Percentiles rank a stretch among this genome's conserved stretches.
Evolutionary conservation across 1,140 invertebrate species (phyloP).

Genomic region (Euglossa dilemma): DNA sequence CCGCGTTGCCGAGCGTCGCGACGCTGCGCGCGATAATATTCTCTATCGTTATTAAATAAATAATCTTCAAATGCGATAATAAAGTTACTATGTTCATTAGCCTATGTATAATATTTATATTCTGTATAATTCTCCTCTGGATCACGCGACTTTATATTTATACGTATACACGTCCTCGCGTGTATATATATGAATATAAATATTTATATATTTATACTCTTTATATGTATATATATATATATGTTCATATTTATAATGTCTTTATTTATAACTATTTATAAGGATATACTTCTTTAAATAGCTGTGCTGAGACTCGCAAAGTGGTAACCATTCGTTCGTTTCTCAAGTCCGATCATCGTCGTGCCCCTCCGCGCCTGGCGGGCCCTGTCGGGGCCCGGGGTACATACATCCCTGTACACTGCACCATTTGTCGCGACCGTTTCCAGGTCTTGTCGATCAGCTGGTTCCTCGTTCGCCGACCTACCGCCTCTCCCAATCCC

Average conservation of each 20-base stretch:
- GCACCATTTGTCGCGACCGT: conserved; percentile 44
- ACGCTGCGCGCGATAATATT: conserved; percentile 74
- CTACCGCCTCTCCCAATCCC: conserved; percentile 52
- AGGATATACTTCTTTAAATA: conserved; percentile 69
- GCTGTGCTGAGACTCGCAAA: conserved; percentile 73
- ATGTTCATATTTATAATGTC: conserved; percentile 70
- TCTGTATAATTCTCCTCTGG: conserved; percentile 72
- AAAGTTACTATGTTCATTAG: conserved; percentile 75
- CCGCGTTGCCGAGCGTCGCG: too few species aligned
- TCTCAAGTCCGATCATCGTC: conserved; percentile 43
- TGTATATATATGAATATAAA: conserved; percentile 65
- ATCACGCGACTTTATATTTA: conserved; percentile 69
- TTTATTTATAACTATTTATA: conserved; percentile 75
- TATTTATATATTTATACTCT: conserved; percentile 68
- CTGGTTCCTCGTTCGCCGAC: conserved; percentile 15
- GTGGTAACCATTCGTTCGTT: conserved; percentile 74
- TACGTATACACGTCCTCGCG: conserved; percentile 66
- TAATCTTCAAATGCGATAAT: conserved; percentile 81
- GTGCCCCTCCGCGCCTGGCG: background rate
- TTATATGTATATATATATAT: conserved; percentile 67
- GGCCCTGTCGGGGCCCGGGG: background rate
- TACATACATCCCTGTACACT: background rate
- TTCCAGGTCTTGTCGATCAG: conserved; percentile 60
- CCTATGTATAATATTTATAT: conserved; percentile 74
- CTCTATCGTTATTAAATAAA: conserved; percentile 80